These are phyloP conservation scores for Cotesia congregata DNA, from an alignment of 2,888 invertebrate genomes.

Conservation along the genomic window DNA sequence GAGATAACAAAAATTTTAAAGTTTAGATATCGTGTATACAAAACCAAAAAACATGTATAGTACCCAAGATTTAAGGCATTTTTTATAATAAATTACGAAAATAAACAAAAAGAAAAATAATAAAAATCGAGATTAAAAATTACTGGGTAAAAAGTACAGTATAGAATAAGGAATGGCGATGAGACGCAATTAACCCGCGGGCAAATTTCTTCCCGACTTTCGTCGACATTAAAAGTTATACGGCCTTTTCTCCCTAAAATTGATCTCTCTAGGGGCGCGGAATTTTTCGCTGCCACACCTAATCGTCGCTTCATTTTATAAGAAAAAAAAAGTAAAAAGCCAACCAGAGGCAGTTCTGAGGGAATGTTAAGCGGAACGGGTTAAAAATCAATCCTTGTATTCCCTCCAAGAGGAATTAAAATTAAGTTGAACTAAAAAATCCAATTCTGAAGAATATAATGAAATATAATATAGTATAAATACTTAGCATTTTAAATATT, in stretches of 20 bases:
- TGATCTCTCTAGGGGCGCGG: conserved; percentile 5
- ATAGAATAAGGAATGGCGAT: neutral
- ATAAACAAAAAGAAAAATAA: neutral
- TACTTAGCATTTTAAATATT: neutral
- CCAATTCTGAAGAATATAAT: too few species aligned
- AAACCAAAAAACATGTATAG: neutral
- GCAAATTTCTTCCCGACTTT: conserved; percentile 18
- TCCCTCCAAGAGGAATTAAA: neutral
- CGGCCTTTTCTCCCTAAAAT: conserved; percentile 24
- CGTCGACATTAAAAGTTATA: conserved; percentile 28
- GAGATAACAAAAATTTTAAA: conserved; percentile 24
- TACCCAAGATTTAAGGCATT: neutral
- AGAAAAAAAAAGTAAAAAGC: neutral
- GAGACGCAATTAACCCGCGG: conserved; percentile 17
- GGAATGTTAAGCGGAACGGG: neutral
- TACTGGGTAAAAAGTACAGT: neutral
- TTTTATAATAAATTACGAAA: neutral
- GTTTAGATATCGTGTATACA: neutral
- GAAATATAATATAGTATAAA: neutral
- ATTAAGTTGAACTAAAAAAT: neutral
- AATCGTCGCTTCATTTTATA: conserved; percentile 15
- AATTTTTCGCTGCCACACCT: conserved; percentile 17
- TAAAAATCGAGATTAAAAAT: neutral
- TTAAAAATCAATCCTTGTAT: neutral
- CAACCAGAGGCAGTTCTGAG: too few species aligned